Evolutionary conservation across 92 coral and sea anemone genomes (phyloP).

Genomic region (Zoanthus solanderi): DNA sequence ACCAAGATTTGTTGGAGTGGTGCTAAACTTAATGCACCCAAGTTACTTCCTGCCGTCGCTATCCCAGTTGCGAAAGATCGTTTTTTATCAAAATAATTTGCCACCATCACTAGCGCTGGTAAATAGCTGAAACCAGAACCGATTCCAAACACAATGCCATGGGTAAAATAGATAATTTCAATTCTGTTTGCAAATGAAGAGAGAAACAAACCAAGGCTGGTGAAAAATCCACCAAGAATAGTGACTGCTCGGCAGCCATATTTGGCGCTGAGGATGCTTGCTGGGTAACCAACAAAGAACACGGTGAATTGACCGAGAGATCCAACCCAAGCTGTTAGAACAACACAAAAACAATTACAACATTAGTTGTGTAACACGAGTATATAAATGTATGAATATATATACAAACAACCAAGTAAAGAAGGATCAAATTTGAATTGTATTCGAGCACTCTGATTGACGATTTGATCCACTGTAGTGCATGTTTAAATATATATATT

Average conservation of each 20-base stretch:
- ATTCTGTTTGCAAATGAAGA: constrained; percentile 76
- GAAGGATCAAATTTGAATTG: too few species aligned
- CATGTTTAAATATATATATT: too few species aligned
- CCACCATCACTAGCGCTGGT: constrained; percentile 96
- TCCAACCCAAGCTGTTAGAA: constrained; percentile 92
- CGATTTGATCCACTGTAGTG: too few species aligned
- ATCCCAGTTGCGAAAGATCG: constrained; percentile 96
- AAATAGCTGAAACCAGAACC: constrained; percentile 91
- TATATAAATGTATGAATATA: too few species aligned
- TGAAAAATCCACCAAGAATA: constrained; percentile 81
- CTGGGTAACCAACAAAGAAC: constrained; percentile 84
- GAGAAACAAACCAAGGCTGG: constrained; percentile 82
- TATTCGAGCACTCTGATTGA: too few species aligned
- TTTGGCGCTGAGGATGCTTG: constrained; percentile 83
- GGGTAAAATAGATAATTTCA: constrained; percentile 76
- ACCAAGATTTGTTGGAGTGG: constrained; percentile 86
- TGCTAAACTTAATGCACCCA: constrained; percentile 91
- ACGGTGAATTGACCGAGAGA: constrained; percentile 93
- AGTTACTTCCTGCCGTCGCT: constrained; percentile 94
- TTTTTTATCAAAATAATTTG: constrained; percentile 84
- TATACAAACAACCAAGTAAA: too few species aligned
- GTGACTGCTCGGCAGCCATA: constrained; percentile 89
- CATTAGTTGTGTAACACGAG: too few species aligned
- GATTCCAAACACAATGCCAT: constrained; percentile 89
- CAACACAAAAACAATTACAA: not conserved